Evolutionary conservation across 2,797 vertebrate genomes (phyloP), one percentile per base, ranked within the genome.

Genomic region (Paramormyrops hopkinsi): DNA sequence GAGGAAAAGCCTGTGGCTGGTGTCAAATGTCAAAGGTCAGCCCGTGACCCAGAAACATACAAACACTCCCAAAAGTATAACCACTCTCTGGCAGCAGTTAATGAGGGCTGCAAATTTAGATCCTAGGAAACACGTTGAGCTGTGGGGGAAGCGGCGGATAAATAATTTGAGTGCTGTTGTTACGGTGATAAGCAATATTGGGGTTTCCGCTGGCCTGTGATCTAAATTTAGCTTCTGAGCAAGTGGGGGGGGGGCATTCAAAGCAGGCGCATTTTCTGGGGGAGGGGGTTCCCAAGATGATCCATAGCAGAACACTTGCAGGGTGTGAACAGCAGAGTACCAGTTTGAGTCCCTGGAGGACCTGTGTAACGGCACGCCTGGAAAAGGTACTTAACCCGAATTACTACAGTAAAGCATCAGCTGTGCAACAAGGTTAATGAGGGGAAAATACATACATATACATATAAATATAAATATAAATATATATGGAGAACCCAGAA

Each of bases 201-300:
- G 73, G 73, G 73, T 37, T 44, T 69, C 62, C 62, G 11, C 29
- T 2, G 62, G 62, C 25, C 11, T 33, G 53, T 50, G 2, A 89
- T 91, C 92, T 93, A 94, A 93, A 94, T 94, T 94, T 94, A 94
- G 91, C 92, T 91, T 90, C 29, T 76, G 90, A 89, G 88, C 2
- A 54, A 59, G n/a, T 87, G 6, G 33, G 14, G 33, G 6, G 59
- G 46, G n/a, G 87, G 48, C 41, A 22, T 86, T 86, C 1, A 46
- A 88, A 88, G 7, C 12, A 17, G 14, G 25, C 8, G 0, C n/a
- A 29, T 6, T 56, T 54, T 50, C 22, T 46, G 22, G 50, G 59
- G 59, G 59, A 11, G n/a, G 59, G 59, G 65, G 65, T n/a, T 73
- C 33, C 65, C 65, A 4, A 73, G 65, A 73, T 73, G 65, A 73